Percentiles rank a stretch among this genome's conserved stretches.
phyloP scores from a whole-genome alignment of 2,888 invertebrate species.

The Plusia festucae region DNA sequence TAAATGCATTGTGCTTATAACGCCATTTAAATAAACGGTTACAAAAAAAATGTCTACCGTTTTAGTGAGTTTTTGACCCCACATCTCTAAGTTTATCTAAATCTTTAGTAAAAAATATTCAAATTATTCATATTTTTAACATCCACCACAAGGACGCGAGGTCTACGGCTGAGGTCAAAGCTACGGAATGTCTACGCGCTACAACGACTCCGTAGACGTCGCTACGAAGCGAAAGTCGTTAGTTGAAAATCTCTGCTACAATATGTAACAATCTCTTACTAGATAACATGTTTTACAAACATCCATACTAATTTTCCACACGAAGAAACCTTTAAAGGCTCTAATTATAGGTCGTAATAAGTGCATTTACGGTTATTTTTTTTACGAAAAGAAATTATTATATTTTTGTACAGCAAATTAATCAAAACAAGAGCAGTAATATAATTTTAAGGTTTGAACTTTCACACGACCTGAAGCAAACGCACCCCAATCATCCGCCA shows the following conservation, averaged over 20 bases:
- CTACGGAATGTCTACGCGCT: constrained; percentile 80
- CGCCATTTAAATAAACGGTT: background rate
- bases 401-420: background rate
- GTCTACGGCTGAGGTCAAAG: constrained; percentile 73
- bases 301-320: constrained; percentile 19
- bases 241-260: constrained; percentile 74
- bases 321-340: background rate
- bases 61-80: background rate
- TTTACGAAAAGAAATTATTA: background rate
- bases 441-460: constrained; percentile 23
- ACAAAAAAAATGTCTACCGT: background rate
- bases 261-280: constrained; percentile 54
- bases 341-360: background rate
- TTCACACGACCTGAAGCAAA: constrained; percentile 45
- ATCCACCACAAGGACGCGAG: constrained; percentile 55
- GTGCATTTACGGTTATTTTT: background rate
- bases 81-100: background rate
- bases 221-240: constrained; percentile 74
- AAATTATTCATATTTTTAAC: constrained; percentile 23
- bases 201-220: constrained; percentile 69
- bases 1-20: too few relatives aligned
- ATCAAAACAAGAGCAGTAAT: background rate
- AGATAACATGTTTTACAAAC: constrained; percentile 33
- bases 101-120: background rate
- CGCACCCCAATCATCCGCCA: constrained; percentile 50